These are phyloP conservation scores for Hipposideros armiger DNA, from an alignment of 2,113 vertebrate genomes.

Conservation along the genomic window DNA sequence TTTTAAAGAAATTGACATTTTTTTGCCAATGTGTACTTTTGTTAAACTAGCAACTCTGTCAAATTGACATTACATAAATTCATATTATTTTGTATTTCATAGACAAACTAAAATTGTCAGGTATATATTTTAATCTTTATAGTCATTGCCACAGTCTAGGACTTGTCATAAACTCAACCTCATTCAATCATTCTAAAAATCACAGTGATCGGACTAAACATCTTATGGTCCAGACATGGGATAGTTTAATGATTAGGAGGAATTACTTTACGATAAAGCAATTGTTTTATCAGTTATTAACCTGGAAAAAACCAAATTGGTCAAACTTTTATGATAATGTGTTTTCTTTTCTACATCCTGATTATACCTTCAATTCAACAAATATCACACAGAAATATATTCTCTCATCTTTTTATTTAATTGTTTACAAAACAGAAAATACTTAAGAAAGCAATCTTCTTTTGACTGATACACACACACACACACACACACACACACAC, in stretches of 20 bases:
- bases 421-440: background rate
- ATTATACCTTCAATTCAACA: background rate
- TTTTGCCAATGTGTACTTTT: background rate
- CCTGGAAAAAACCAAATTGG: background rate
- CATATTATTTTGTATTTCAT: background rate
- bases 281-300: background rate
- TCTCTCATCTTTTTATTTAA: background rate
- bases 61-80: background rate
- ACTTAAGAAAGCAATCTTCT: background rate
- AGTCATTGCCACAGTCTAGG: background rate
- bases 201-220: background rate
- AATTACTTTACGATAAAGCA: background rate
- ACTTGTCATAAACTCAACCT: background rate
- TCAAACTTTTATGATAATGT: background rate
- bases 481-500: background rate
- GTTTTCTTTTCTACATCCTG: background rate
- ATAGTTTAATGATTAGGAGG: background rate
- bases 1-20: constrained; percentile 28
- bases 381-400: background rate
- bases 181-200: background rate
- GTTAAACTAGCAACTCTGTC: constrained; percentile 21
- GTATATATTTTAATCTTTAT: background rate
- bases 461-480: background rate
- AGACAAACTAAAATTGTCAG: background rate
- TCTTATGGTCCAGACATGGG: background rate